A percentile compares a stretch with the other conserved stretches of the same genome.
Conservation (phyloP, 2,888 invertebrate genomes). For the Hoplodrina ambigua region DNA sequence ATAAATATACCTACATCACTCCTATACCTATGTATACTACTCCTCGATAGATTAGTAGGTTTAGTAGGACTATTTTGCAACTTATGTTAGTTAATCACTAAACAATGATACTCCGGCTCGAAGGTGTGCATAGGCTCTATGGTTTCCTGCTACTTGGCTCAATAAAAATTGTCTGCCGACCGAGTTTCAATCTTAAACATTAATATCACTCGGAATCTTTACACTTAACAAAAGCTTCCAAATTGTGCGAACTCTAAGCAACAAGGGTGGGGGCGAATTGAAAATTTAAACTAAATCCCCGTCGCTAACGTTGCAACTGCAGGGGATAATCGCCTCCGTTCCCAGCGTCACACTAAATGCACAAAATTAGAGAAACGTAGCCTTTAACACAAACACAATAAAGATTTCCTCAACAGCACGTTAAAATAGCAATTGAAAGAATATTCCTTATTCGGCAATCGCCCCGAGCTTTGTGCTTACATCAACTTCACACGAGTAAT, state of each 20-base stretch:
- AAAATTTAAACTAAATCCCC: constrained; percentile 85
- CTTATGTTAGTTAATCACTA: constrained; percentile 29
- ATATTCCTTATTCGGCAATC: constrained; percentile 64
- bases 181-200: constrained; percentile 26
- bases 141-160: background rate
- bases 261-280: constrained; percentile 74
- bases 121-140: too few relatives aligned
- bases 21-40: too few relatives aligned
- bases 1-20: background rate
- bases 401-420: constrained; percentile 36
- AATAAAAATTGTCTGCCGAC: background rate
- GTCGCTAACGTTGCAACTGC: constrained; percentile 70
- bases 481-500: constrained; percentile 73
- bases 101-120: too few relatives aligned
- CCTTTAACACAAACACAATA: constrained; percentile 43
- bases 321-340: constrained; percentile 72
- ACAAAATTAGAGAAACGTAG: constrained; percentile 28
- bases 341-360: constrained; percentile 23
- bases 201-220: constrained; percentile 44
- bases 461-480: constrained; percentile 72
- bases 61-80: constrained; percentile 9
- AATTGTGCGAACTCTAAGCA: constrained; percentile 71
- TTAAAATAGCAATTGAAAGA: constrained; percentile 54
- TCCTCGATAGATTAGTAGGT: background rate
- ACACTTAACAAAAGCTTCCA: constrained; percentile 72